Evolutionary conservation across 2,113 vertebrate genomes (phyloP).

Genomic region (Petroica traversi): DNA sequence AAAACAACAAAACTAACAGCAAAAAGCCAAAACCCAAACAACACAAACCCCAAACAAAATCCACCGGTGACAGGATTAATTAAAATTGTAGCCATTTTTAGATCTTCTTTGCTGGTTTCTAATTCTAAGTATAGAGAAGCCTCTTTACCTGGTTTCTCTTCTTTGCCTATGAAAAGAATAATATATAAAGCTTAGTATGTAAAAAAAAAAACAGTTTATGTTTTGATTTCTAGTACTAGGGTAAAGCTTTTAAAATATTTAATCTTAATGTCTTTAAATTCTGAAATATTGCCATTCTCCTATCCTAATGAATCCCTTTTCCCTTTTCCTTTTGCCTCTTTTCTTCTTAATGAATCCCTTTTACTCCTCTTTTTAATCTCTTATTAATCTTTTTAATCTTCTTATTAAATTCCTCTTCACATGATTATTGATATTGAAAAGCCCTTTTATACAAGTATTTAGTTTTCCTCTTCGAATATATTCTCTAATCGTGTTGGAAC

Average conservation of each 20-base stretch:
- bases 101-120: background rate
- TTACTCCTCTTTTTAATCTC: background rate
- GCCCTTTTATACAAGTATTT: background rate
- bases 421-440: background rate
- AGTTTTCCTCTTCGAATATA: background rate
- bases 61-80: background rate
- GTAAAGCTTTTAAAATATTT: background rate
- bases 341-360: background rate
- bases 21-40: background rate
- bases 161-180: background rate
- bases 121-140: background rate
- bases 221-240: background rate
- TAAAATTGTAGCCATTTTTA: background rate
- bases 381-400: background rate
- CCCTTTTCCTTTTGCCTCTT: background rate
- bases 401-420: background rate
- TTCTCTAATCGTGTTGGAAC: background rate
- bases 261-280: background rate
- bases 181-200: background rate
- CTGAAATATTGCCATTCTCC: background rate
- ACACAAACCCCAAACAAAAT: background rate
- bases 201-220: background rate
- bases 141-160: background rate
- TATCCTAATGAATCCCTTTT: background rate
- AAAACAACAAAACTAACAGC: fast-evolving